Conservation (phyloP, 2,113 vertebrate genomes). For the Strigops habroptila region DNA sequence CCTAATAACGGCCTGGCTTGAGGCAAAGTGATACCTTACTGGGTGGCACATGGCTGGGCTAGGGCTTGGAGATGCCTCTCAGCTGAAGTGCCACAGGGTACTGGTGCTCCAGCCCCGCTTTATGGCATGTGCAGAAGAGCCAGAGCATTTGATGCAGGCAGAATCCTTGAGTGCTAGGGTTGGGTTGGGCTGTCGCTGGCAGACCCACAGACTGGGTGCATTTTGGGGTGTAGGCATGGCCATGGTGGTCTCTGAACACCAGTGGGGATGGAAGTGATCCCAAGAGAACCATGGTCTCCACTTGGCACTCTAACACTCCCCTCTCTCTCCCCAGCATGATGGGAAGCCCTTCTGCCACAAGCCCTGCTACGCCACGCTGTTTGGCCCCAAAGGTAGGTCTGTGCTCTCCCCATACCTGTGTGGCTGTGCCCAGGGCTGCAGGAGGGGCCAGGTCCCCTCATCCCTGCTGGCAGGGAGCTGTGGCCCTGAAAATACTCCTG, state of each 20-base stretch:
- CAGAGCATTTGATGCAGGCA: accelerated
- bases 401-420: background rate
- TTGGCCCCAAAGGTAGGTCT: slow-evolving; percentile 91
- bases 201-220: accelerated
- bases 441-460: background rate
- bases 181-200: accelerated
- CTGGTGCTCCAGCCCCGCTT: background rate
- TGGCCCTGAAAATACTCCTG: background rate
- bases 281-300: accelerated
- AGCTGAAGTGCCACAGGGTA: accelerated
- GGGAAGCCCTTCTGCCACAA: slow-evolving; percentile 97
- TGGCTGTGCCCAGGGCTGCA: accelerated
- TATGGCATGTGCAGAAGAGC: accelerated
- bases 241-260: background rate
- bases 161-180: accelerated
- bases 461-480: accelerated
- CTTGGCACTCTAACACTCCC: background rate
- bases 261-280: background rate
- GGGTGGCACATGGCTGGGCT: accelerated
- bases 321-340: slow-evolving; percentile 82
- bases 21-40: background rate
- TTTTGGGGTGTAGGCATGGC: background rate
- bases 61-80: background rate
- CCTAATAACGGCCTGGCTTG: background rate
- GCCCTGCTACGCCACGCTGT: slow-evolving; percentile 91